Base-by-base conservation (phyloP, 2,113 vertebrate genomes). In the Xenopus borealis region DNA sequence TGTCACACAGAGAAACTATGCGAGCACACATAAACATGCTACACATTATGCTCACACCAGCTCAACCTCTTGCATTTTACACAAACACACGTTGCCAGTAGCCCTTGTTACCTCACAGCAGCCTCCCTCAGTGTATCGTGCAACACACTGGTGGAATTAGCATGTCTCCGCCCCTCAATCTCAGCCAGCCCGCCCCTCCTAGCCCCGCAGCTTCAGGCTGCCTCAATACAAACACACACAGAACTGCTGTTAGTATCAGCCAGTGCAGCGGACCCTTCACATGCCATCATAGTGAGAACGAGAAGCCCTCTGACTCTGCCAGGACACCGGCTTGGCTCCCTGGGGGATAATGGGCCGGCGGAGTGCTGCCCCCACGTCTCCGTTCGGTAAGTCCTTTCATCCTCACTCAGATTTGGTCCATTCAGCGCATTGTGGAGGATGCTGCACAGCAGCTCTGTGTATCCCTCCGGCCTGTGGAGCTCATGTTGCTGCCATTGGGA, bases 271-370 rank as follows among this genome's bases (percentile, higher is more conserved):
- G 47, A 69, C 66, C 71, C 27, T 62, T 83, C 81, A 79, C 85
- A 91, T 91, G 90, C 85, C 85, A 81, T 81, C 83, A 40, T 83
- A 73, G 86, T 10, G 27, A 50, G 85, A 87, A 89, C 86, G 88
- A 88, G 88, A 87, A 78, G 83, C 81, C 82, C 63, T 79, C 80
- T 85, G 88, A 90, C 82, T 68, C 46, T 62, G 64, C 66, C 76
- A 50, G 65, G 72, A 67, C 75, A 46, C 18, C 33, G 64, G 64
- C 63, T 59, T 40, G 33, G 6, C 72, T 40, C 68, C 78, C 6
- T 45, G 66, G 65, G 68, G 72, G 13, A 80, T 69, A 81, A 90
- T 90, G 89, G 87, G 85, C 61, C 80, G 79, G 82, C 89, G 82
- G 83, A 84, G 86, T 78, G 86, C 80, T 69, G 52, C 80, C 80